Evolutionary conservation across 2,797 vertebrate species (phyloP), one percentile per base, ranked within the genome.

Genomic region (Gymnodraco acuticeps): DNA sequence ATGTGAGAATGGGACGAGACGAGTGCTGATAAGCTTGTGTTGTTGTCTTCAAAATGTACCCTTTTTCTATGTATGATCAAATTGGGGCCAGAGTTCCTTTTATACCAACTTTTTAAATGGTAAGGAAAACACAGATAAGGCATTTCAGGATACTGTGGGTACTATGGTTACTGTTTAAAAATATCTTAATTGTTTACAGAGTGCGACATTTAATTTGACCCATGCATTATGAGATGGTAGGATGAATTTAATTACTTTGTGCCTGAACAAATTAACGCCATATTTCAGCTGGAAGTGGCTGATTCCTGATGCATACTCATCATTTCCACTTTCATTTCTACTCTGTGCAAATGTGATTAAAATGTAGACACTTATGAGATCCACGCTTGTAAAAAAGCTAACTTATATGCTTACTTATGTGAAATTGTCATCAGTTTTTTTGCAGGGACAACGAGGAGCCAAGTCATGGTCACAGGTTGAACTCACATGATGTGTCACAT

Each of bases 401-500:
- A 27, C 23, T 27, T 27, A 27, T 3, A 27, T 27, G 23, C 23
- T 27, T 27, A 27, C 27, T 27, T 27, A 27, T 27, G 27, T 5
- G 27, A 27, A 27, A 27, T 27, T 27, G 27, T 27, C 27, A 27
- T 4, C 27, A 27, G 27, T 27, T 27, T 5, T 5, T 27, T 27
- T 27, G 27, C 27, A 27, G 4, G 27, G 27, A 27, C 27, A 27
- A 27, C 27, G 27, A 27, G 27, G 75, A 63, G 69, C 70, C 20
- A 50, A 82, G 84, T 77, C 82, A 67, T 16, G 78, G 89, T 90
- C 92, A 88, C 86, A 89, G 88, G 83, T 88, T 81, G 68, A 79
- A 80, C 73, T 91, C 89, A 88, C 87, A 89, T 89, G 91, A 87
- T 64, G 60, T 23, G 77, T 90, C 84, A 90, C 84, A 84, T 86